Evolutionary conservation across 1,140 invertebrate genomes (phyloP), one percentile per base, ranked within the genome.

Genomic region (Drosophila ironensis): DNA sequence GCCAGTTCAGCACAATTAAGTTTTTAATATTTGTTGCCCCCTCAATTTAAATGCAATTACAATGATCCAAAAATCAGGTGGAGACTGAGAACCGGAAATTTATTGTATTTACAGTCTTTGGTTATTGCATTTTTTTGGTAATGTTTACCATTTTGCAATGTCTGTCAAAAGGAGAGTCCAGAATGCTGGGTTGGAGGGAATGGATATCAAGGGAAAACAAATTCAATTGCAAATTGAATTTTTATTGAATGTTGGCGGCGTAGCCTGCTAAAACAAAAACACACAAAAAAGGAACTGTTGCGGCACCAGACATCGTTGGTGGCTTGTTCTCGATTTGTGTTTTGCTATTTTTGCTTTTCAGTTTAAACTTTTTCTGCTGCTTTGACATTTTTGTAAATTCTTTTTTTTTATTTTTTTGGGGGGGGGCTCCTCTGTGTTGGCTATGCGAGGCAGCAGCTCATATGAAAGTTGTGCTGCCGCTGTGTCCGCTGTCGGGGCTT

Each of bases 151-250:
- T 59, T 60, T 59, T 71, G 47, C 72, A 84, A 56, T 40, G 61
- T 14, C 68, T 41, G 61, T 56, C 46, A 61, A 37, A 12, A 20
- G 5, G 30, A 52, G 22, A 70, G 22, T 16, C 2, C 3, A 16
- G 19, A 27, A 25, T 14, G 12, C 4, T 16, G 37, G 24, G 37
- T 14, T 35, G 20, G 27, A 16, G 16, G 45, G 44, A 17, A 16
- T 7, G 4, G 37, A 41, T 52, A 72, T 57, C 37, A 59, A 69
- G 68, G 50, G 61, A 84, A 84, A 84, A 86, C 66, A 80, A 86
- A 86, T 86, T 86, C 80, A 42, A 69, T 86, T 86, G 53, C 45
- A 78, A 86, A 86, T 86, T 86, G 80, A 75, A 86, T 86, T 86
- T 86, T 80, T 86, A 86, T 86, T 86, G 80, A 82, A 84, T 63